Base-by-base conservation (phyloP, 2,888 invertebrate species). In the Mesoligia furuncula region DNA sequence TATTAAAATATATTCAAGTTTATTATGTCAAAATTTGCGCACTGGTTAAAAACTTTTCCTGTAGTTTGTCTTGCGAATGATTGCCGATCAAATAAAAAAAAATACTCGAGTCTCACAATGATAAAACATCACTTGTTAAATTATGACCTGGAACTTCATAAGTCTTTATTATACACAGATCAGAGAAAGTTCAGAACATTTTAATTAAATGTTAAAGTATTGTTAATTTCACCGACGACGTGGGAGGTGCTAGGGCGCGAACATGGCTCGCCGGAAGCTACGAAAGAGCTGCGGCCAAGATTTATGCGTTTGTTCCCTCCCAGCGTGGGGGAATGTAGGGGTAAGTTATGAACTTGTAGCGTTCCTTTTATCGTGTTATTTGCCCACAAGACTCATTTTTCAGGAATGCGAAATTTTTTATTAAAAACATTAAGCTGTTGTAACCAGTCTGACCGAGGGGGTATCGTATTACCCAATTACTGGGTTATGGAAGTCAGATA, bases 171-270 rank as follows among this genome's bases (percentile, higher is more conserved):
- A 65, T 31, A 31, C n/a, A 31, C 24, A 70, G 81, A 64, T 77
- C 42, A 64, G 61, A 17, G 36, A 70, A 73, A 75, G 36, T 67
- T 86, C 51, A 67, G 79, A 75, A 75, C 66, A 75, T 75, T 79
- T 93, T 92, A 92, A 93, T 93, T 90, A 91, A 90, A 91, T 85
- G 88, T 89, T 88, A 90, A 90, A 89, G 90, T 90, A 92, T 90
- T 92, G 91, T 93, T 92, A 93, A 92, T 92, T 91, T 84, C 45
- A 91, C 90, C 82, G 87, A 83, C 83, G 87, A 83, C 78, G 86
- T 86, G 75, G 85, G 86, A 90, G 90, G 88, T 87, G 88, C 85
- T 86, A 86, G 89, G 86, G 87, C 85, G 84, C 84, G 84, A 86
- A 84, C 79, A 75, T 73, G 75, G 88, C 84, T 84, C 84, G 79